Base-by-base conservation (phyloP, 2,888 invertebrate genomes). In the Papilio gigon region DNA sequence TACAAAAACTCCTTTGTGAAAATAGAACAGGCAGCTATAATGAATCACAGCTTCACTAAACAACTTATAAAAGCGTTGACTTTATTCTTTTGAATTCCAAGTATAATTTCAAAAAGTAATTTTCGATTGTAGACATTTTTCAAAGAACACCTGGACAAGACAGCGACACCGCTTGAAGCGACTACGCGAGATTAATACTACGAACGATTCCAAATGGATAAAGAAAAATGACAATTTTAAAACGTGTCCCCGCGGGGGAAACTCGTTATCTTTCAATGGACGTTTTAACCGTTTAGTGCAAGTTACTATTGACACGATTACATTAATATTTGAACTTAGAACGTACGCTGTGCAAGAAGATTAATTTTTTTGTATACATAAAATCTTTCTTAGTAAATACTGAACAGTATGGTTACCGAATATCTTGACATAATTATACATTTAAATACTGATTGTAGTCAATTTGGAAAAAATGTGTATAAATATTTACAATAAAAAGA, bases 141-240 rank as follows among this genome's bases (percentile, higher is more conserved):
- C 82, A 65, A 65, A 20, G 64, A 68, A 64, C 75, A 77, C 78
- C 79, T 77, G 85, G 85, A 86, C 85, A 84, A 82, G 82, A 76
- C 77, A 74, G 79, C 84, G 88, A 87, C 89, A 89, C 83, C 84
- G 81, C 81, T 88, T 86, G 85, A 86, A 87, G 84, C 77, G 80
- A 80, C 78, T 74, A 82, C 83, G 78, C 83, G 79, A 87, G 87
- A 89, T 82, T 86, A 87, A 88, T 86, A 84, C 82, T 87, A 89
- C 89, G 90, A 90, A 88, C 85, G 86, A 85, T 84, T 80, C 81
- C 83, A 82, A 88, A 87, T 81, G 88, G 88, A 87, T 89, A 87
- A 89, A 88, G 88, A 87, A 84, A 89, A 87, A 88, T 87, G 89
- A 86, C 89, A 89, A 90, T 90, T 65, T 65, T 61, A 61, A 65